A percentile compares a stretch with the other conserved stretches of the same genome.
phyloP scores from a whole-genome alignment of 1,140 invertebrate species.

The Neodiprion fabricii region DNA sequence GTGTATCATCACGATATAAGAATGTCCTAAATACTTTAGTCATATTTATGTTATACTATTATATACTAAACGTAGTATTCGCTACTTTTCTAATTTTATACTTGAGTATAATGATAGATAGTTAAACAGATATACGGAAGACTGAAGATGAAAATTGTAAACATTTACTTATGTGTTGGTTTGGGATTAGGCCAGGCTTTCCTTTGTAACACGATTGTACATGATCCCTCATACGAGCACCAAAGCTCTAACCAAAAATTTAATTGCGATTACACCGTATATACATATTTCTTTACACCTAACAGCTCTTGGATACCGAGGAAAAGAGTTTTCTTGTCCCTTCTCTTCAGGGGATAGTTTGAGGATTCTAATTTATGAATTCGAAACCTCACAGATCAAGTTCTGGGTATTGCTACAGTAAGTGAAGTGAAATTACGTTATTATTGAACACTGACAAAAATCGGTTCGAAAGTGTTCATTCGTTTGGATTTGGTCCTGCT shows the following conservation, averaged over 20 bases:
- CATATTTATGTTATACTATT: not conserved
- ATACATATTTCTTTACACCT: no score
- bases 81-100: constrained; percentile 21
- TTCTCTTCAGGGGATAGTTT: no score
- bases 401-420: no score
- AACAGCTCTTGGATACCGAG: not conserved
- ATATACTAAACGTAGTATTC: not conserved
- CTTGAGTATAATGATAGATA: constrained; percentile 9
- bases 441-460: no score
- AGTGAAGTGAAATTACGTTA: no score
- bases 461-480: no score
- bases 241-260: constrained; percentile 20
- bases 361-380: no score
- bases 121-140: constrained; percentile 6
- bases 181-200: not conserved
- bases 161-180: not conserved
- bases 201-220: not conserved
- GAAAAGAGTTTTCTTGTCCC: not conserved
- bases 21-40: constrained; percentile 6
- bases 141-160: constrained; percentile 10
- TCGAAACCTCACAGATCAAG: no score
- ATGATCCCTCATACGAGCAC: not conserved
- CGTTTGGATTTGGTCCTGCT: not conserved
- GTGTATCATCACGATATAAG: not conserved
- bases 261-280: constrained; percentile 15